Percentiles rank a stretch among this genome's conserved stretches.
These are phyloP conservation scores for Ageneiosus marmoratus DNA, from an alignment of 2,113 vertebrate species.

Conservation along the genomic window DNA sequence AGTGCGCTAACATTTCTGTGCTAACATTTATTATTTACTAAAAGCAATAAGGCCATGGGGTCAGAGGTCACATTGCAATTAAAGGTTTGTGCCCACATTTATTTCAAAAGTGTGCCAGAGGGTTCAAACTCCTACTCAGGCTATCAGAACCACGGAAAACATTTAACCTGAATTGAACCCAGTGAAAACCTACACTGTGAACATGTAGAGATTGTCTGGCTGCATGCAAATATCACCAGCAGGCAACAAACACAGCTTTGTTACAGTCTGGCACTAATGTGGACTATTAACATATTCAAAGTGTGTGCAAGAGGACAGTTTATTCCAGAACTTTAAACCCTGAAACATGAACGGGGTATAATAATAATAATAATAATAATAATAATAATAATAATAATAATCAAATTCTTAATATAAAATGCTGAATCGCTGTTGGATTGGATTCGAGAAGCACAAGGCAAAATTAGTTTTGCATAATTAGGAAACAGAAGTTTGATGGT, in stretches of 20 bases:
- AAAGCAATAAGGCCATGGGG: neutral
- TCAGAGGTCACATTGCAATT: neutral
- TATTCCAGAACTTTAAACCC: neutral
- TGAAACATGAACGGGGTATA: too few relatives aligned
- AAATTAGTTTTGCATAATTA: too few relatives aligned
- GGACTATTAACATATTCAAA: constrained; percentile 7
- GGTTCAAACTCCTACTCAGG: neutral
- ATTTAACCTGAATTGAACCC: neutral
- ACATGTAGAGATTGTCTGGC: neutral
- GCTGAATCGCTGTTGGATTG: too few relatives aligned
- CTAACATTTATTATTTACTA: neutral
- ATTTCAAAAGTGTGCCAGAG: neutral
- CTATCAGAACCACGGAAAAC: neutral
- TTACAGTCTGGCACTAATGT: neutral
- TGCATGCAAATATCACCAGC: neutral
- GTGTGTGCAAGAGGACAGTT: neutral
- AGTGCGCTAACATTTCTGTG: neutral
- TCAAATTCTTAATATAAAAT: neutral
- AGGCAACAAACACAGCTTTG: neutral
- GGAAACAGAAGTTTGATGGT: neutral
- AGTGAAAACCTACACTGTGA: neutral
- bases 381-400: neutral
- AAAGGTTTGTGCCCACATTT: neutral
- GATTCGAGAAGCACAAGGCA: too few relatives aligned
- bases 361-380: neutral